Evolutionary conservation across 2,113 vertebrate genomes (phyloP), one percentile per base, ranked within the genome.

Genomic region (Laticauda laticaudata): DNA sequence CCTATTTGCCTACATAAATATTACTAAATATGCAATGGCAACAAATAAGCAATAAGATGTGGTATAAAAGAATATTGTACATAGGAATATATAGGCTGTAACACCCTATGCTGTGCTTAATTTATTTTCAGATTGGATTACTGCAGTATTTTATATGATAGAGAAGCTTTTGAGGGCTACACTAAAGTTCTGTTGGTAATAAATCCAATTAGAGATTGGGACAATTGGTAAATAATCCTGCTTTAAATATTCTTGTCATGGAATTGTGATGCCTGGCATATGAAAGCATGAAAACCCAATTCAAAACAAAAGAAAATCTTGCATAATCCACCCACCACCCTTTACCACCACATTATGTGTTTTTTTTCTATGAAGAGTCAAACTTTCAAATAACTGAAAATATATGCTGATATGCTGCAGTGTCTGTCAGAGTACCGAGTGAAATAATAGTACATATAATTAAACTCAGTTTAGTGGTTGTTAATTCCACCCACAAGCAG

Each of bases 391-490:
- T 54, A 87, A 93, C 15, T 61, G 45, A 87, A 93, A 34, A 90
- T 57, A 90, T 54, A 61, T 87, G 20, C 29, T 51, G 75, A 87
- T 61, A 87, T 87, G 81, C 89, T 90, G 56, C 89, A 86, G 48
- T 87, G 85, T 48, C 92, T 93, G 92, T 93, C 92, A 93, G 89
- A 85, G 45, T 61, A 61, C 89, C 87, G 81, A 90, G 56, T n/a
- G 61, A 57, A 90, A 93, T 29, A 93, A 90, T 90, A 51, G 92
- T 93, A 93, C 89, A 59, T 93, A 93, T 90, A 93, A 93, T 93
- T 93, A 93, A 93, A 87, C 89, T 86, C 89, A 64, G 89, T 90
- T 90, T 93, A 90, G 90, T 90, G 89, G 81, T 87, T 93, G 75
- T 48, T 93, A 93, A 93, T 90, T 93, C 92, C 92, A 87, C 92